A percentile compares a stretch with the other conserved stretches of the same genome.
Conservation (phyloP, 2,888 invertebrate genomes). For the Scaptomyza tumidula region DNA sequence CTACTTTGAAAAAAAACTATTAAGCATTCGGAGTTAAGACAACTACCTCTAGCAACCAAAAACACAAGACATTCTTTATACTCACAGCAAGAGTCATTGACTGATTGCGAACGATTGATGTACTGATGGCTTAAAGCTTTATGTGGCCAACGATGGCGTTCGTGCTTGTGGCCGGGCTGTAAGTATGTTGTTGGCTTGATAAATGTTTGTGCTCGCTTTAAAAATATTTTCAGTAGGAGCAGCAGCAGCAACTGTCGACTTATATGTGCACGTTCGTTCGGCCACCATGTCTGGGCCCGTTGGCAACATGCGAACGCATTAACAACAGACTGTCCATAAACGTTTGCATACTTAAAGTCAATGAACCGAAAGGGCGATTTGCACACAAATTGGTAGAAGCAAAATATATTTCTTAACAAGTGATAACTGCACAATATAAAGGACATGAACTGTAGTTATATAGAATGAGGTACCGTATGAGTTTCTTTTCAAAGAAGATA, state of each 20-base stretch:
- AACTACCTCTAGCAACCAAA: conserved; percentile 12
- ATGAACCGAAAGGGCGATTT: conserved; percentile 51
- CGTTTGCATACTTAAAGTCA: conserved; percentile 39
- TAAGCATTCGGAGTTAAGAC: background rate
- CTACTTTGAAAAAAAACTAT: background rate
- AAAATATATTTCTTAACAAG: conserved; percentile 11
- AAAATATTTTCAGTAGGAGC: conserved; percentile 56
- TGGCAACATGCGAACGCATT: conserved; percentile 52
- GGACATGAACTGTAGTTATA: background rate
- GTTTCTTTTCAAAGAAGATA: too few relatives aligned
- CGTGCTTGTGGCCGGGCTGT: conserved; percentile 11
- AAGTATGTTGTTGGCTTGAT: conserved; percentile 23
- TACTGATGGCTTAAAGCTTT: conserved; percentile 40
- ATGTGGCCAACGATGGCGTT: conserved; percentile 37
- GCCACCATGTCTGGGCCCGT: conserved; percentile 27
- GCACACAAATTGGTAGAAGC: conserved; percentile 23
- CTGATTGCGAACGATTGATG: conserved; percentile 39
- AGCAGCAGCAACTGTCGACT: conserved; percentile 17
- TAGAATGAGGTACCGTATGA: background rate
- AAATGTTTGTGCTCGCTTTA: conserved; percentile 61
- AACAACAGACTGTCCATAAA: conserved; percentile 40
- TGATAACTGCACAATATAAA: background rate
- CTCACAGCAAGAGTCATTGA: conserved; percentile 30
- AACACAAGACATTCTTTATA: background rate
- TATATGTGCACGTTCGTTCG: conserved; percentile 41